Base-by-base conservation (phyloP, 2,888 invertebrate species). In the Cryptus armator region DNA sequence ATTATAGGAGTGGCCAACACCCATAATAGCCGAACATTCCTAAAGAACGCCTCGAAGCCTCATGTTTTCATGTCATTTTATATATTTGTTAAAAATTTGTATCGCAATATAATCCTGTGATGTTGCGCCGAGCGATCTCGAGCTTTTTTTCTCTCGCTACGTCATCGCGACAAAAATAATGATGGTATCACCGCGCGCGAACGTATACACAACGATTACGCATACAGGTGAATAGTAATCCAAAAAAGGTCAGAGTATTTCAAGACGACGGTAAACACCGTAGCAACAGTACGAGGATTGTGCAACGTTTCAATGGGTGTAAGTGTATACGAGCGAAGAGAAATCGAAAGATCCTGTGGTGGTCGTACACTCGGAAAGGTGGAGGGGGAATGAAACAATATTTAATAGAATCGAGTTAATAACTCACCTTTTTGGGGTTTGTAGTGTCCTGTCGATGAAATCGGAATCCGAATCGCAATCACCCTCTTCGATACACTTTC, bases 371-470 rank as follows among this genome's bases (percentile, higher is more conserved):
- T 12, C 62, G 62, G 14, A 14, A 62, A 32, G 62, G n/a, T 29
- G 32, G 29, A 29, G 62, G 62, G 32, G 14, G 62, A 24, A 29
- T 4, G 59, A 29, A 29, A 6, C 4, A 6, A n/a, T 12, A 29
- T 14, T 24, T 4, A 0, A 24, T 4, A 10, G 10, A 6, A 14
- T 62, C 24, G 24, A 6, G 24, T 62, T 62, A 14, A 62, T 24
- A 1, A 46, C 93, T 90, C 92, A 96, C 96, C 95, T 96, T 94
- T 96, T 96, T 2, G 96, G 96, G n/a, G 95, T 95, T 89, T 95
- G 95, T 81, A 95, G 91, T 0, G 95, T 95, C 88, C 95, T 94
- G 86, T 95, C 95, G 87, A 95, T 95, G 76, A 95, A 94, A 89
- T 94, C 94, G 79, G 94, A 94, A 86, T 95, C 94, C 75, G 94